Conservation (phyloP, 2,888 invertebrate genomes). For the Ectropis crepuscularia region DNA sequence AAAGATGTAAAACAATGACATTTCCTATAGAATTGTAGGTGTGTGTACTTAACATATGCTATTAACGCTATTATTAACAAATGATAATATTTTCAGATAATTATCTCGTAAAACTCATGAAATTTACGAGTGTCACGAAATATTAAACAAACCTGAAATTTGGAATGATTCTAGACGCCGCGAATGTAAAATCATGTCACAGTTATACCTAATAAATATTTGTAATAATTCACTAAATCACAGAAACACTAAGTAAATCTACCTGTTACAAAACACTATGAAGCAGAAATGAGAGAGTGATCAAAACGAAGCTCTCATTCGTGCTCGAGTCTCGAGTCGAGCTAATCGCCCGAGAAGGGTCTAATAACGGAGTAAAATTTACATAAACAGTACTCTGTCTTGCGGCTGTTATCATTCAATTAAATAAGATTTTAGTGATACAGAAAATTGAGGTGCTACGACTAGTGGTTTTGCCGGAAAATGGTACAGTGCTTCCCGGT, state of each 20-base stretch:
- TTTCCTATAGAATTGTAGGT: too few relatives aligned
- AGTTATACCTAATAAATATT: too few relatives aligned
- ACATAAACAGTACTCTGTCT: conserved; percentile 78
- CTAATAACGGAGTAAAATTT: conserved; percentile 77
- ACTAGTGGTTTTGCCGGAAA: conserved; percentile 28
- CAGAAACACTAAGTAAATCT: conserved; percentile 12
- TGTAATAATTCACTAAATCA: neutral
- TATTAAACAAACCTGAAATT: too few relatives aligned
- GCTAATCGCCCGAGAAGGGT: conserved; percentile 70
- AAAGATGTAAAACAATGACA: too few relatives aligned
- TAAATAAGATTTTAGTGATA: conserved; percentile 78
- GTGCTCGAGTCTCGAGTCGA: conserved; percentile 38
- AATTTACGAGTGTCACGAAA: too few relatives aligned
- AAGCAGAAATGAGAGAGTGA: conserved; percentile 59
- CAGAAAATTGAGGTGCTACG: conserved; percentile 67
- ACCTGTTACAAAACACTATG: conserved; percentile 31
- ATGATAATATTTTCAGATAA: too few relatives aligned
- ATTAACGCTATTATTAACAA: too few relatives aligned
- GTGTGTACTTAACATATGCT: too few relatives aligned
- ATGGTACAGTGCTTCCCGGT: neutral
- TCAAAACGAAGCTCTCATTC: conserved; percentile 60
- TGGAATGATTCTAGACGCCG: too few relatives aligned
- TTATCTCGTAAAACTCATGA: too few relatives aligned
- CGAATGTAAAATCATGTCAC: too few relatives aligned
- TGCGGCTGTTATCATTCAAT: conserved; percentile 83